Evolutionary conservation across 2,888 invertebrate genomes (phyloP).

Genomic region (Cyclophora albipunctata): DNA sequence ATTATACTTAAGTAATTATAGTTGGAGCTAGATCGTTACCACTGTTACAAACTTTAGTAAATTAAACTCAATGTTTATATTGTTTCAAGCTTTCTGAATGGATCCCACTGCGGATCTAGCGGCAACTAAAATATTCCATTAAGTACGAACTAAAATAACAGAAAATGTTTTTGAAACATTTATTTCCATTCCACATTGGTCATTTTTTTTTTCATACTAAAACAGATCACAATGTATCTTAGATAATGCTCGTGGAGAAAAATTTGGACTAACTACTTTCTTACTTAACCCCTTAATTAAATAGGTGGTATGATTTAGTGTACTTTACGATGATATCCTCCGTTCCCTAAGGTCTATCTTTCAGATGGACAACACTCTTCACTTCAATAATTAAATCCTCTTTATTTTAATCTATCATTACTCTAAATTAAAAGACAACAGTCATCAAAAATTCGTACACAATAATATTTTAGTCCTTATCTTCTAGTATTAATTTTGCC

Average conservation of each 20-base stretch:
- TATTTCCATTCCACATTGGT: slow-evolving; percentile 71
- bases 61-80: too few species aligned
- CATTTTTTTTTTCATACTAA: slow-evolving; percentile 44
- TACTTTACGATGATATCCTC: slow-evolving; percentile 20
- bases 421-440: slow-evolving; percentile 51
- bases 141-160: slow-evolving; percentile 34
- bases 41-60: too few species aligned
- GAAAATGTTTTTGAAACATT: slow-evolving; percentile 64
- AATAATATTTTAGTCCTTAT: slow-evolving; percentile 41
- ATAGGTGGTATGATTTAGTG: slow-evolving; percentile 12
- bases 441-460: slow-evolving; percentile 68
- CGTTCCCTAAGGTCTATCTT: slow-evolving; percentile 27
- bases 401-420: slow-evolving; percentile 24
- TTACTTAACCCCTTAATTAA: slow-evolving; percentile 13
- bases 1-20: too few species aligned
- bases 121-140: too few species aligned
- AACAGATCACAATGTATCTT: slow-evolving; percentile 53
- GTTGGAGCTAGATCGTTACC: too few species aligned
- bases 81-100: too few species aligned
- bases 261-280: slow-evolving; percentile 41
- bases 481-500: slow-evolving; percentile 37
- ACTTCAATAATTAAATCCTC: slow-evolving; percentile 24
- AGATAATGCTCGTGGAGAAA: slow-evolving; percentile 36
- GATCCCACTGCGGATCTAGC: too few species aligned
- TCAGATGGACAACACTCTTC: slow-evolving; percentile 50